phyloP scores from a whole-genome alignment of 1,140 invertebrate species.

The Homalodisca vitripennis region DNA sequence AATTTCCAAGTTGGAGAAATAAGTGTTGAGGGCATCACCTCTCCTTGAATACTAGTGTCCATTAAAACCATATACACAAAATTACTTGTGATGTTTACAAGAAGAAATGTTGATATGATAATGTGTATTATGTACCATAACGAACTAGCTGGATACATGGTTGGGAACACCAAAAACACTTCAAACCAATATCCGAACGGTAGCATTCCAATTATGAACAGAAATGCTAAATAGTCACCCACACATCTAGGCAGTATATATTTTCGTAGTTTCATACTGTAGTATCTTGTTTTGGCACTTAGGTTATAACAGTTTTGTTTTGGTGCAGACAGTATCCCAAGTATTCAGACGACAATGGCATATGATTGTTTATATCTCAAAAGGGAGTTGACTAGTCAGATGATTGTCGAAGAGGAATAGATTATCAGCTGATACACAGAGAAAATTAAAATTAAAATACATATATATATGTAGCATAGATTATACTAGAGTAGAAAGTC shows the following conservation, averaged over 20 bases:
- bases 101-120: slow-evolving; percentile 62
- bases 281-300: not conserved
- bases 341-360: too few species aligned
- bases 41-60: slow-evolving; percentile 66
- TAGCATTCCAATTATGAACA: slow-evolving; percentile 56
- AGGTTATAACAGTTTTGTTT: too few species aligned
- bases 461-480: too few species aligned
- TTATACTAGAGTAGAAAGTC: too few species aligned
- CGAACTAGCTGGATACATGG: slow-evolving; percentile 50
- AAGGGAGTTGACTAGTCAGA: too few species aligned
- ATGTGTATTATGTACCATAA: slow-evolving; percentile 60
- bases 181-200: slow-evolving; percentile 65
- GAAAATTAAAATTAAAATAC: too few species aligned
- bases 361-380: too few species aligned
- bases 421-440: too few species aligned
- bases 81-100: slow-evolving; percentile 74
- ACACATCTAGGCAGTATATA: slow-evolving; percentile 52
- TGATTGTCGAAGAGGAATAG: too few species aligned
- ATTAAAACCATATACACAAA: slow-evolving; percentile 69
- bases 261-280: slow-evolving; percentile 43
- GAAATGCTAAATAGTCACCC: slow-evolving; percentile 52
- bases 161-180: slow-evolving; percentile 63
- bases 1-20: slow-evolving; percentile 65
- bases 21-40: slow-evolving; percentile 49
- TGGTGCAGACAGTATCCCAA: too few species aligned